Base-by-base conservation (phyloP, 2,113 vertebrate genomes). In the Brienomyrus brachyistius region DNA sequence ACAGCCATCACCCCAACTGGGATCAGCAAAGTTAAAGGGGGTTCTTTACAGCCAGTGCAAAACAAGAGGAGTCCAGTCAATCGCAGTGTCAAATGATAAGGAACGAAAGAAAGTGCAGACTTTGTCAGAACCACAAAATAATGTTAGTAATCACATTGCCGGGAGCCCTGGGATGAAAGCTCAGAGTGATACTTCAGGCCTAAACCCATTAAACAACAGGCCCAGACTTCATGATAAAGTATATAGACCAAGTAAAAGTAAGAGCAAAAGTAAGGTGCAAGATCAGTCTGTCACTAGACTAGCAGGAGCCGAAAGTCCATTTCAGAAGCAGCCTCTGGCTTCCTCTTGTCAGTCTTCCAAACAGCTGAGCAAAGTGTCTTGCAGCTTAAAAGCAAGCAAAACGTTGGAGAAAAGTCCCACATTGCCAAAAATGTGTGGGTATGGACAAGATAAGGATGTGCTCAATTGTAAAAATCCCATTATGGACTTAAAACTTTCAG, bases 311-410 rank as follows among this genome's bases (percentile, higher is more conserved):
- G 92, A 91, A 35, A 94, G 93, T 19, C 1, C 54, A 0, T 92
- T 95, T 80, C 92, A 91, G 91, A 96, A 94, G 93, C 96, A 95
- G 90, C n/a, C 88, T 89, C 92, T 91, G 2, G 0, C 89, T 85
- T 96, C 96, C 45, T 94, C 95, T 5, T 95, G 95, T 54, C 90
- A 92, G 54, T 92, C 96, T 3, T 95, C 95, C 15, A 95, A 93
- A 91, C 86, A 94, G 23, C 51, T 92, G 0, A 97, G 95, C 91
- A 96, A 89, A 66, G 86, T 90, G 13, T 90, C 77, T 31, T 89
- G 88, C 88, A 94, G 90, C 40, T 43, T 91, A 77, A 94, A 93
- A 50, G 91, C 93, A 84, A 94, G 10, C 0, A 91, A 94, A 82
- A 95, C 95, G 48, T 45, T 77, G 1, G 88, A 89, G 88, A 89